Percentiles rank a stretch among this genome's conserved stretches.
phyloP scores from a whole-genome alignment of 2,888 invertebrate genomes.

The Epistrophe eligans region DNA sequence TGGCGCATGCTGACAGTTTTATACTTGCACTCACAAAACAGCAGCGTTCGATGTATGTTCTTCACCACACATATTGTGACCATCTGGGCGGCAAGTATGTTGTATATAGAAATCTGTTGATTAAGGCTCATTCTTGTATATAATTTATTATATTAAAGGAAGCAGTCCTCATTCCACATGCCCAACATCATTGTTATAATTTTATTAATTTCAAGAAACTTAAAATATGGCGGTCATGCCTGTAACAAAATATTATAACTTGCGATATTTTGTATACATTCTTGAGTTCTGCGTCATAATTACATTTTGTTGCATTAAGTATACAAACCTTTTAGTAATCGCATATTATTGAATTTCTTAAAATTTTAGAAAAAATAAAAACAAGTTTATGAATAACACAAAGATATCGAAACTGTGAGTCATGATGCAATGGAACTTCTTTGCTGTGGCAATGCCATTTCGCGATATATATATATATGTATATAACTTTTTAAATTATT shows the following conservation, averaged over 20 bases:
- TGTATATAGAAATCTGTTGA: not conserved
- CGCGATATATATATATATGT: too few relatives aligned
- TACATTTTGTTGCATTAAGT: not conserved
- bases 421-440: conserved; percentile 1
- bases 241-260: not conserved
- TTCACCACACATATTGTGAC: conserved; percentile 56
- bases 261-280: not conserved
- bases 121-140: not conserved
- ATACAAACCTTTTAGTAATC: not conserved
- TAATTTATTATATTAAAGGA: not conserved
- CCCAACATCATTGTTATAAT: too few relatives aligned
- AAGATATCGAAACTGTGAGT: conserved; percentile 6
- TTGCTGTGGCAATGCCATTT: too few relatives aligned
- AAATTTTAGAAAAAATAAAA: not conserved
- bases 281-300: not conserved
- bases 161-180: not conserved
- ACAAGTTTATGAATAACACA: not conserved
- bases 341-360: not conserved
- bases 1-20: conserved; percentile 37
- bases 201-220: too few relatives aligned
- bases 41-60: conserved; percentile 25
- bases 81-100: conserved; percentile 46
- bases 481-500: too few relatives aligned
- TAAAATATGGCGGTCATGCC: not conserved
- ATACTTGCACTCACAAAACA: conserved; percentile 17